Evolutionary conservation across 2,113 vertebrate genomes (phyloP).

Genomic region (Macrotis lagotis): DNA sequence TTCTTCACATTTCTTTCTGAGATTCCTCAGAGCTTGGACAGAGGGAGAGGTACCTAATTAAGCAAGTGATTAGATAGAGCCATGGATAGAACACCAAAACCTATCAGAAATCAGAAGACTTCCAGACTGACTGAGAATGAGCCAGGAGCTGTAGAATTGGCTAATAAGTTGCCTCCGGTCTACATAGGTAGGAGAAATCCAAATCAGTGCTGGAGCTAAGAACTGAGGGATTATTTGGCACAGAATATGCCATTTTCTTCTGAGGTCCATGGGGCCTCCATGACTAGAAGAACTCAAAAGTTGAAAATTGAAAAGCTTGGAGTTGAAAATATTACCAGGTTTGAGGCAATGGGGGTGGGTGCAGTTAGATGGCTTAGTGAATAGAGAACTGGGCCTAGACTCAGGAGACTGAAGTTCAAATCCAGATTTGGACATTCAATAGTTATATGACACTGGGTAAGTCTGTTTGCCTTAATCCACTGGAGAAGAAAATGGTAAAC

Average conservation of each 20-base stretch:
- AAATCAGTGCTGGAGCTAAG: not conserved
- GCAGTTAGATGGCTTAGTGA: too few species aligned
- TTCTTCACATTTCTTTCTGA: not conserved
- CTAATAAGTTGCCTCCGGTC: not conserved
- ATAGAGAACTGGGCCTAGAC: not conserved
- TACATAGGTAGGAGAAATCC: not conserved
- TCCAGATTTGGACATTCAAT: not conserved
- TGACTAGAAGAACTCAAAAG: not conserved
- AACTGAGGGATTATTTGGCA: not conserved
- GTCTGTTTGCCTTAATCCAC: not conserved
- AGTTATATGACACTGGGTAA: not conserved
- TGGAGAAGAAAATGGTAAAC: not conserved
- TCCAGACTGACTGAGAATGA: not conserved
- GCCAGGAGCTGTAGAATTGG: not conserved
- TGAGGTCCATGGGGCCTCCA: not conserved
- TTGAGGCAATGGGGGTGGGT: too few species aligned
- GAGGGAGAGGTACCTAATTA: not conserved
- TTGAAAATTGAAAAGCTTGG: not conserved
- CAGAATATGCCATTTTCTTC: not conserved
- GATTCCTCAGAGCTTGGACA: not conserved
- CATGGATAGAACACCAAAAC: not conserved
- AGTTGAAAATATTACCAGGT: not conserved
- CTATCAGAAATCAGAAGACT: not conserved
- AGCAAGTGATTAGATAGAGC: not conserved
- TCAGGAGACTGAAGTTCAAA: not conserved